phyloP scores from a whole-genome alignment of 2,888 invertebrate species.

The Tenodera sinensis region DNA sequence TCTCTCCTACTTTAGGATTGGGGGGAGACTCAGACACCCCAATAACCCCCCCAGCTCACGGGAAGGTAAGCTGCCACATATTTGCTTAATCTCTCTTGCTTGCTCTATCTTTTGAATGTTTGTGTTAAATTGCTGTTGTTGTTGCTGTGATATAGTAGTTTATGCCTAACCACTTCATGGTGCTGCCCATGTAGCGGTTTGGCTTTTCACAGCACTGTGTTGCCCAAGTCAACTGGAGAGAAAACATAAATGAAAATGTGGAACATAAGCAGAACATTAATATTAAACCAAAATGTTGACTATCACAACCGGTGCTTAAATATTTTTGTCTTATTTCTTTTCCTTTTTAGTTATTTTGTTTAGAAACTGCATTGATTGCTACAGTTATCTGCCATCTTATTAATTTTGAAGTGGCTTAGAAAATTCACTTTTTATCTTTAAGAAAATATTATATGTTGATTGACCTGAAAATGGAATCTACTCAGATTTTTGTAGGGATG shows the following conservation, averaged over 20 bases:
- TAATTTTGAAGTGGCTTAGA: background rate
- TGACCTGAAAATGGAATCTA: background rate
- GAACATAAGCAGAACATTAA: background rate
- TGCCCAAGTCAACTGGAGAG: background rate
- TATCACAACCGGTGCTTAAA: background rate
- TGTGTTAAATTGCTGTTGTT: conserved; percentile 35
- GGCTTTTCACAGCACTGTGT: background rate
- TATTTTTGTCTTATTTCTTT: background rate
- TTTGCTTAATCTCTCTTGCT: conserved; percentile 35
- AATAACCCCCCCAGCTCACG: conserved; percentile 54
- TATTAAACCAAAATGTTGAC: background rate
- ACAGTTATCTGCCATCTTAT: background rate
- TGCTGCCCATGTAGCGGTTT: background rate
- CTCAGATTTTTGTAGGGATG: too few species aligned
- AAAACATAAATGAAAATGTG: background rate
- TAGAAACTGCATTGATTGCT: background rate
- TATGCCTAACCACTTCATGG: background rate
- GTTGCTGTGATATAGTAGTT: background rate
- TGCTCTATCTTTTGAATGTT: conserved; percentile 37
- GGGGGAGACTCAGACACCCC: conserved; percentile 48
- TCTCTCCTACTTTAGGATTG: conserved; percentile 54
- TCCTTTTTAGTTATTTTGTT: background rate
- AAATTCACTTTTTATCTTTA: background rate
- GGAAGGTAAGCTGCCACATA: conserved; percentile 63
- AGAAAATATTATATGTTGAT: background rate